Evolutionary conservation across 2,113 vertebrate species (phyloP), one percentile per base, ranked within the genome.

Genomic region (Colossoma macropomum): DNA sequence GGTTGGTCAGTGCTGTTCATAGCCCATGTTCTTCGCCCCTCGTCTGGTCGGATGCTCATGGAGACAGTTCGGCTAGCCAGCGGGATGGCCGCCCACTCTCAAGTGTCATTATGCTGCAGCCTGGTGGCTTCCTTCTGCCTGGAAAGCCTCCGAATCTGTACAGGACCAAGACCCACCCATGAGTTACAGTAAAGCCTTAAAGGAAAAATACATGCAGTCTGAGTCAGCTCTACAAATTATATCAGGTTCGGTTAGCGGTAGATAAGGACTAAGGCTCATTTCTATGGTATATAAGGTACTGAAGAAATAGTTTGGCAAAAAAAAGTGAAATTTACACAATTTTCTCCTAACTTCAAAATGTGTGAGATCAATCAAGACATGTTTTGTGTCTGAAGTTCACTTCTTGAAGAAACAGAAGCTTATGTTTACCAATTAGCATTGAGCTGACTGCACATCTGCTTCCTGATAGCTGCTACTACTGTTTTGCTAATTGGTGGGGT

Each of bases 131-230:
- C 23, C 16, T 32, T 56, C 8, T 28, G 10, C 63, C 54, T 54
- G 73, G 80, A 75, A 54, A 76, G 30, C 23, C n/a, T 69, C 30
- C 38, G 72, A 76, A 82, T 82, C 73, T 82, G 80, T 68, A 45
- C 25, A 45, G 8, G 19, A 82, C 13, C 19, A 81, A 77, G 50
- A 75, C 34, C 60, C 34, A 54, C 65, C 59, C 23, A 71, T 16
- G 56, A 50, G 52, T 56, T 68, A 75, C 28, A 25, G 41, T 56
- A 71, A 27, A 10, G 68, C 21, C 32, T 34, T 66, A 65, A 65
- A 52, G 16, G 23, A 63, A n/a, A 63, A 63, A 15, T 32, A 28
- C 28, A 34, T 38, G 32, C 16, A n/a, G 34, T 23, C 19, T 19
- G 12, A 9, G 65, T 21, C 15, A 56, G 21, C 54, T 56, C 15